A percentile compares a stretch with the other conserved stretches of the same genome.
Evolutionary conservation across 2,113 vertebrate genomes (phyloP).

Genomic region (Hydrolagus affinis): DNA sequence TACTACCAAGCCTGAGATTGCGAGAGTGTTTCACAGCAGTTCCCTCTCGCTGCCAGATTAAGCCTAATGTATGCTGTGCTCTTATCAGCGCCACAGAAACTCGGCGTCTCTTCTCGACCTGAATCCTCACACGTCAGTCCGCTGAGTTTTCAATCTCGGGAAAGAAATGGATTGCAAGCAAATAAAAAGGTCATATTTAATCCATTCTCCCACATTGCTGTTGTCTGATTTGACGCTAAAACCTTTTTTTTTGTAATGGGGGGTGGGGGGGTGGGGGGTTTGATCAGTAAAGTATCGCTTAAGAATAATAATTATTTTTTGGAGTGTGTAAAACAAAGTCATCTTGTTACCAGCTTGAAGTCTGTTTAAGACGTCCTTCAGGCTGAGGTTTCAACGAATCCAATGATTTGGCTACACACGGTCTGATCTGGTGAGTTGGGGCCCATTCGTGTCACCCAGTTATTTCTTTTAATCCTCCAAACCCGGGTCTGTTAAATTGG

Average conservation of each 20-base stretch:
- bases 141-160: not conserved
- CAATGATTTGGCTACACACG: not conserved
- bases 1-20: no score
- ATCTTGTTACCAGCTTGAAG: no score
- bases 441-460: conserved; percentile 40
- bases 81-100: not conserved
- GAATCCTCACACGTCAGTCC: not conserved
- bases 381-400: no score
- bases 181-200: not conserved
- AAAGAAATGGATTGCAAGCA: not conserved
- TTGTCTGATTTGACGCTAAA: not conserved
- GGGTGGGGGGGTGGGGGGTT: no score
- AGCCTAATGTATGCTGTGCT: not conserved
- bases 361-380: no score
- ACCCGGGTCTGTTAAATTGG: conserved; percentile 38
- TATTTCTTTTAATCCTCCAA: conserved; percentile 35
- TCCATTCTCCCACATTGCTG: no score
- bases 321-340: no score
- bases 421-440: conserved; percentile 37
- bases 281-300: no score
- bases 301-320: no score
- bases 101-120: not conserved
- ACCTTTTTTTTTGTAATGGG: no score
- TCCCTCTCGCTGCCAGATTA: not conserved
- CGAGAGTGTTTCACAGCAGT: not conserved